Base-by-base conservation (phyloP, 2,888 invertebrate species). In the Xylota sylvarum region DNA sequence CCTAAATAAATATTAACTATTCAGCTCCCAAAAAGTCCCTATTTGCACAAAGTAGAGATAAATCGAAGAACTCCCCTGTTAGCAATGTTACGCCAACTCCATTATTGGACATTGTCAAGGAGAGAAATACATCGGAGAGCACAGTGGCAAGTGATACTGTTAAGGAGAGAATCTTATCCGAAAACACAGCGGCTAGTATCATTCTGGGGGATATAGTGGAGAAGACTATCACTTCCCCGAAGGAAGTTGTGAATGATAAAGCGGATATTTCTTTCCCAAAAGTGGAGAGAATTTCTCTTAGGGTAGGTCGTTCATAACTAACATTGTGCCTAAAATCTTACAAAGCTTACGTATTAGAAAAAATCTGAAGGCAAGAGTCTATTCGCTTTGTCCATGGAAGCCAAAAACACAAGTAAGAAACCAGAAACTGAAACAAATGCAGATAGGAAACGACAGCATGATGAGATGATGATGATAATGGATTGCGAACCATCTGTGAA, bases 191-290 rank as follows among this genome's bases (percentile, higher is more conserved):
- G 1, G 10, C 88, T 17, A 88, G 88, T 6, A 87, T 90, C 40
- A 89, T 93, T 82, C 89, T 95, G 5, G 95, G 95, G 0, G 93
- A 93, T 72, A 94, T 96, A 73, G 91, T 95, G 1, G 95, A 95
- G 65, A 89, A 89, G 46, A 73, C 35, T 2, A 81, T 78, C 1
- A 72, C 64, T 0, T 27, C 69, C 0, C 88, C 86, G 14, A 88
- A 89, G 40, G 1, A 56, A 4, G 40, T 46, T 0, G 5, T 48
- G 4, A 32, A 58, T 5, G 4, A 7, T 5, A 48, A 85, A 3
- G 12, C 40, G 0, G 48, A 50, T 0, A 30, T 4, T 5, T 81
- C 84, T 0, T 88, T 88, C 73, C 89, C 89, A 4, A 88, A 80
- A 67, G 76, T 83, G 1, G 81, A 85, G 0, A 88, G 84, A 5